A percentile compares a stretch with the other conserved stretches of the same genome.
Evolutionary conservation across 1,140 invertebrate species (phyloP).

Genomic region (Cephus cinctus): DNA sequence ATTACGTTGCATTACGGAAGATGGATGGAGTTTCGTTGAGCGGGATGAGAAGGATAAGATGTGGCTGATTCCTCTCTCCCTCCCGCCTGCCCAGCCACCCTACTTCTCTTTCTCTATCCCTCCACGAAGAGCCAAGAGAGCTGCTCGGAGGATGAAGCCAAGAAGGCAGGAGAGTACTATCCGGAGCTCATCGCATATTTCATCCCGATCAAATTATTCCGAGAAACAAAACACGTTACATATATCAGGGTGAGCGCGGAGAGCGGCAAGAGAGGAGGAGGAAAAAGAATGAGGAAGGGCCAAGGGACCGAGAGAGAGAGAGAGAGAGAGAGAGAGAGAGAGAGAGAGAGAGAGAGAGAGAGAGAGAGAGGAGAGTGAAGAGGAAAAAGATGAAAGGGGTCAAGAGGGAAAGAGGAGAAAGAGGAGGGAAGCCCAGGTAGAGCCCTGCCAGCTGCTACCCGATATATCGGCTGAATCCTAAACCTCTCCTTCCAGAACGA

Average conservation of each 20-base stretch:
- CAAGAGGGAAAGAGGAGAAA: slow-evolving; percentile 14
- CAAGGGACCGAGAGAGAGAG: slow-evolving; percentile 23
- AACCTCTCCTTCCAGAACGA: too few species aligned
- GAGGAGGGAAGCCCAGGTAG: too few species aligned
- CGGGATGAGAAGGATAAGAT: slow-evolving; percentile 17
- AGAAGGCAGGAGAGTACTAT: slow-evolving; percentile 21
- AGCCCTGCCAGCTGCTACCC: too few species aligned
- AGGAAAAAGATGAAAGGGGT: slow-evolving; percentile 20
- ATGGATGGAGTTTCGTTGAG: slow-evolving; percentile 24
- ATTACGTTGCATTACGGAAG: slow-evolving; percentile 20
- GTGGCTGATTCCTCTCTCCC: not conserved
- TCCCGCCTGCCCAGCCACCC: slow-evolving; percentile 4
- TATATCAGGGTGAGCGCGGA: too few species aligned
- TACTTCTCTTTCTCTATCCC: slow-evolving; percentile 3
- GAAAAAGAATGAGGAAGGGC: not conserved
- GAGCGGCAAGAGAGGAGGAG: slow-evolving; percentile 3
- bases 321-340: slow-evolving; percentile 30
- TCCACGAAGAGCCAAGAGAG: slow-evolving; percentile 8
- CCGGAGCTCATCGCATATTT: slow-evolving; percentile 32
- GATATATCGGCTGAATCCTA: too few species aligned
- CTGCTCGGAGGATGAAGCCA: not conserved
- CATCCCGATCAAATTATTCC: slow-evolving; percentile 28
- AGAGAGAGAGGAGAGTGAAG: slow-evolving; percentile 5
- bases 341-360: slow-evolving; percentile 3
- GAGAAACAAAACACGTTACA: slow-evolving; percentile 4